Evolutionary conservation across 2,113 vertebrate genomes (phyloP), one percentile per base, ranked within the genome.

Genomic region (Brachyhypopomus gauderio): DNA sequence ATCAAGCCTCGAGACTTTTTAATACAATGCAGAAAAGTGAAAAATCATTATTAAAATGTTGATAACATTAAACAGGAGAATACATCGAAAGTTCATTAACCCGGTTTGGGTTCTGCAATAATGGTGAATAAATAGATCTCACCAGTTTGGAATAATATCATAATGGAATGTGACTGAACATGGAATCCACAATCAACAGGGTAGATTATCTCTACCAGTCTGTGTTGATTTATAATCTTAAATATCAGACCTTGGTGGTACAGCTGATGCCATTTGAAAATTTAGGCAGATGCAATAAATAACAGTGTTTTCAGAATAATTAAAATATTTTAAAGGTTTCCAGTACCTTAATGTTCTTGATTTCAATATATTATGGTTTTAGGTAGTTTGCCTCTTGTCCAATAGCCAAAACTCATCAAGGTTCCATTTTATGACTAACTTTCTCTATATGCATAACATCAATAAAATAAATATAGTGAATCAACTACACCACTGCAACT

Each of bases 401-500:
- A 52, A 3, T 52, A 14, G 45, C 12, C 45, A 52, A 3, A 52
- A 52, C 45, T 52, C 45, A 11, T 52, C 41, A 45, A 2, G 41
- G 41, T 45, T 45, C 41, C 9, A 45, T 11, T 52, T 52, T 52
- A 52, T 8, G 45, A 52, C 9, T 52, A 52, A 41, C 12, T 52
- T 14, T 52, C 45, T 52, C 34, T 20, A 8, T 8, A 70, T 27
- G 16, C n/a, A 38, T 36, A 23, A 38, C 20, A 78, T 4, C 1
- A 72, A 75, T 16, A 52, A 52, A 52, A 14, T 52, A 14, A 52
- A 52, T 52, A 69, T 71, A 22, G 79, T 25, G 75, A 76, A 58
- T 79, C 70, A 67, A 69, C 71, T 2, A 74, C n/a, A 77, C 3
- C 23, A 83, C 73, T 11, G 69, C 16, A 67, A 64, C 71, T 48